Conservation (phyloP, 2,113 vertebrate species). For the Leptobrachium leishanense region DNA sequence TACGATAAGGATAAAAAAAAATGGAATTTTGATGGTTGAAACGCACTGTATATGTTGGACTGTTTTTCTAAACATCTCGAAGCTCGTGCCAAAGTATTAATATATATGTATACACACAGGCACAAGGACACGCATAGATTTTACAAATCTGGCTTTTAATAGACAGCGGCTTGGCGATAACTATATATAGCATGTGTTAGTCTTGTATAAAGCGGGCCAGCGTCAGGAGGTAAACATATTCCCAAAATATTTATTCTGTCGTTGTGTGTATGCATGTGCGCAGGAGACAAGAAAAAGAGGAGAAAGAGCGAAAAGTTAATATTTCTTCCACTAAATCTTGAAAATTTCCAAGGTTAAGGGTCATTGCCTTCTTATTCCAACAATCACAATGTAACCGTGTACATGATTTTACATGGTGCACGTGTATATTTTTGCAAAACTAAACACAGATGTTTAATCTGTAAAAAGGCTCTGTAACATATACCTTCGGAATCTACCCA, state of each 20-base stretch:
- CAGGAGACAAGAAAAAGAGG: too few relatives aligned
- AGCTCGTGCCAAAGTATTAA: background rate
- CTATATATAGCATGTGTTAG: background rate
- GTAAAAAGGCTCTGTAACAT: background rate
- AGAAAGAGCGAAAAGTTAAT: background rate
- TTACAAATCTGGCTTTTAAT: too few relatives aligned
- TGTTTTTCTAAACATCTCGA: constrained; percentile 4
- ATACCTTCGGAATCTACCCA: background rate
- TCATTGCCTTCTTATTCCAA: constrained; percentile 6
- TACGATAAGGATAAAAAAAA: constrained; percentile 29
- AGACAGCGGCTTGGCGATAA: background rate
- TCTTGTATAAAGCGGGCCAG: background rate
- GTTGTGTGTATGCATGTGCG: background rate
- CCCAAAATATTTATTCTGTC: background rate
- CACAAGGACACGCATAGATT: background rate
- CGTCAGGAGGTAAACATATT: background rate
- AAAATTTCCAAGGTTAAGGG: constrained; percentile 4
- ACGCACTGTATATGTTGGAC: constrained; percentile 13
- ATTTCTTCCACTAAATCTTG: background rate
- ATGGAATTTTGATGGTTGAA: constrained; percentile 47
- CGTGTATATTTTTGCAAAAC: constrained; percentile 7
- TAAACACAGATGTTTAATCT: constrained; percentile 23
- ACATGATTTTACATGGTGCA: constrained; percentile 32
- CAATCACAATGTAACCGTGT: background rate
- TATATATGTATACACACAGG: background rate